A percentile compares a stretch with the other conserved stretches of the same genome.
These are phyloP conservation scores for Zhengitettix transpicula DNA, from an alignment of 2,888 invertebrate genomes.

Conservation along the genomic window DNA sequence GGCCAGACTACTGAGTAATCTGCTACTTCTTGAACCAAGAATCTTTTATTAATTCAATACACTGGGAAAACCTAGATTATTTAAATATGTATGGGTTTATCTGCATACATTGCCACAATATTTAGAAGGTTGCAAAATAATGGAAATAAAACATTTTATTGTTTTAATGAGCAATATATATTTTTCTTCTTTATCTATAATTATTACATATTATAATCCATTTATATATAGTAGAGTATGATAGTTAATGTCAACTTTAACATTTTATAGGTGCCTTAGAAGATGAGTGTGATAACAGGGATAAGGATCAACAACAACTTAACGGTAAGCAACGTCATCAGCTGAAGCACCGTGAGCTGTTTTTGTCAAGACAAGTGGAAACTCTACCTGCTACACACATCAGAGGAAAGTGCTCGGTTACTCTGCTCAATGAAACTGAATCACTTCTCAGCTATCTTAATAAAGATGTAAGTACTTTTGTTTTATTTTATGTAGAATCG, in stretches of 20 bases:
- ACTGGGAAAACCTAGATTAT: too few species aligned
- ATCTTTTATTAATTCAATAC: too few species aligned
- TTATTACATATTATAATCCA: too few species aligned
- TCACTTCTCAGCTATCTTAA: slow-evolving; percentile 89
- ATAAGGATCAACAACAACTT: slow-evolving; percentile 16
- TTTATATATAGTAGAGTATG: too few species aligned
- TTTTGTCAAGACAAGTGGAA: slow-evolving; percentile 93
- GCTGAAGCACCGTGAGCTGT: slow-evolving; percentile 93
- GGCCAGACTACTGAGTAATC: too few species aligned
- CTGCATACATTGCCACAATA: too few species aligned
- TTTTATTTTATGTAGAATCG: background rate
- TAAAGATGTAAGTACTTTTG: slow-evolving; percentile 63
- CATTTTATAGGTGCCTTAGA: slow-evolving; percentile 44
- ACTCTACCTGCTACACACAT: slow-evolving; percentile 98
- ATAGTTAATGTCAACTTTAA: background rate
- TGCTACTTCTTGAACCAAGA: too few species aligned
- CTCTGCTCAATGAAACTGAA: slow-evolving; percentile 97
- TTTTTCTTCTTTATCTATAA: too few species aligned
- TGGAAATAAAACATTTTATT: too few species aligned
- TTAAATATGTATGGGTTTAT: too few species aligned
- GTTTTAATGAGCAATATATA: too few species aligned
- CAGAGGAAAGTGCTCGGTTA: slow-evolving; percentile 97
- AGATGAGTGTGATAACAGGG: slow-evolving; percentile 34
- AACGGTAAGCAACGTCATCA: slow-evolving; percentile 72
- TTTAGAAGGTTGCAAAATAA: too few species aligned